Percentiles rank a stretch among this genome's conserved stretches.
phyloP scores from a whole-genome alignment of 2,888 invertebrate genomes.

The Apocheima hispidaria region DNA sequence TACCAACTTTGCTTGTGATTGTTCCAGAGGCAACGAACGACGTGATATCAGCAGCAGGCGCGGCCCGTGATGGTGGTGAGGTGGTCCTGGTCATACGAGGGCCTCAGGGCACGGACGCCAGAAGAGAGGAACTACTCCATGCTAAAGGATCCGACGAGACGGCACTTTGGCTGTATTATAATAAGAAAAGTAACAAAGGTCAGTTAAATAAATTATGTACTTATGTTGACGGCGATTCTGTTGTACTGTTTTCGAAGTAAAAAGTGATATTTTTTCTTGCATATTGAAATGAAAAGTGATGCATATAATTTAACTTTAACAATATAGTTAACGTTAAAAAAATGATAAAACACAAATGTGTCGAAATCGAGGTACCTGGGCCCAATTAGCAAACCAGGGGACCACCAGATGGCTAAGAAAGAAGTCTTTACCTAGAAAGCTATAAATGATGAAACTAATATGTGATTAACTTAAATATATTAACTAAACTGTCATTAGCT shows the following conservation, averaged over 20 bases:
- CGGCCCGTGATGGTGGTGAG: slow-evolving; percentile 62
- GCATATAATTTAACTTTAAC: too few species aligned
- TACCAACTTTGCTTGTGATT: slow-evolving; percentile 24
- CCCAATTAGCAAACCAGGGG: too few species aligned
- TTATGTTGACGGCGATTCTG: background rate
- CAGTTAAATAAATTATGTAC: slow-evolving; percentile 28
- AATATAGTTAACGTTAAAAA: too few species aligned
- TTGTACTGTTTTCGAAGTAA: background rate
- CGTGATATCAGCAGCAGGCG: slow-evolving; percentile 61
- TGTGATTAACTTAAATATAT: too few species aligned
- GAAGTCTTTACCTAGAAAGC: too few species aligned
- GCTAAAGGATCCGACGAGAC: slow-evolving; percentile 67
- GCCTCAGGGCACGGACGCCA: slow-evolving; percentile 60
- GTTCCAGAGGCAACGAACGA: slow-evolving; percentile 72
- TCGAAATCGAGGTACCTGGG: too few species aligned
- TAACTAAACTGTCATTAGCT: too few species aligned
- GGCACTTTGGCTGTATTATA: slow-evolving; percentile 70
- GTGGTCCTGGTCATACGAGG: slow-evolving; percentile 69
- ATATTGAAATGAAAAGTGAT: too few species aligned
- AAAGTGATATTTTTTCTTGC: too few species aligned
- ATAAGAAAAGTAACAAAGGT: slow-evolving; percentile 74
- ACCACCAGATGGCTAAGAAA: too few species aligned
- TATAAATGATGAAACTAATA: too few species aligned
- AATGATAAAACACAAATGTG: too few species aligned
- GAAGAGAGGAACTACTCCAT: slow-evolving; percentile 70